phyloP scores from a whole-genome alignment of 2,113 vertebrate genomes.

The Boulengeromyrus knoepffleri region DNA sequence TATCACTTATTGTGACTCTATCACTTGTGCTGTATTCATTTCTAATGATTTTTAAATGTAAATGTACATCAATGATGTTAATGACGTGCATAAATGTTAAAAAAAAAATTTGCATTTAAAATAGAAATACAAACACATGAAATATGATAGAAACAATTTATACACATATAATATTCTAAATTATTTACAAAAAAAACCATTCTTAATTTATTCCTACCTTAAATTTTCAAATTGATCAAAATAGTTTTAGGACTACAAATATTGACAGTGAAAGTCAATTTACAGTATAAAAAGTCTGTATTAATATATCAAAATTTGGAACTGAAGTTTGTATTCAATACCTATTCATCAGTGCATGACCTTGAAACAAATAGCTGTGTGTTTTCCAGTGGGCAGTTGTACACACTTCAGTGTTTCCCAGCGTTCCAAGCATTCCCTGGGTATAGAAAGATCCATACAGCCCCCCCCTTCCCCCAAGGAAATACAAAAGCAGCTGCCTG shows the following conservation, averaged over 20 bases:
- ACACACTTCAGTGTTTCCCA: background rate
- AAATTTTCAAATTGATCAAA: background rate
- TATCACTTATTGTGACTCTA: background rate
- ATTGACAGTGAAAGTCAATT: background rate
- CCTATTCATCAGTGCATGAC: background rate
- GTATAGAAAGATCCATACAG: background rate
- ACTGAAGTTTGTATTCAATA: background rate
- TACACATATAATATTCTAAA: background rate
- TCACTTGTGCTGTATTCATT: background rate
- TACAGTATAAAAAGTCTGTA: background rate
- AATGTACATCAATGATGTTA: background rate
- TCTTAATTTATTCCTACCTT: background rate
- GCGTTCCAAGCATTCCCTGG: background rate
- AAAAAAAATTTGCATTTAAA: background rate
- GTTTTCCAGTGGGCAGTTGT: background rate
- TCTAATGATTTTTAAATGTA: background rate
- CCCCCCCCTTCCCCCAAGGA: background rate
- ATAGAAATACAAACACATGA: background rate
- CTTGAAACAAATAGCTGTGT: constrained; percentile 6
- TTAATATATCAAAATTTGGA: background rate
- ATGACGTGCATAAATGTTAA: background rate
- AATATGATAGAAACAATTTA: background rate
- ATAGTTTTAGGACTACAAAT: background rate
- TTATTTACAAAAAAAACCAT: background rate
- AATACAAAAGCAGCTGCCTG: constrained; percentile 7